Percentiles rank a stretch among this genome's conserved stretches.
These are phyloP conservation scores for Drosophila bunnanda DNA, from an alignment of 2,888 invertebrate species.

Conservation along the genomic window DNA sequence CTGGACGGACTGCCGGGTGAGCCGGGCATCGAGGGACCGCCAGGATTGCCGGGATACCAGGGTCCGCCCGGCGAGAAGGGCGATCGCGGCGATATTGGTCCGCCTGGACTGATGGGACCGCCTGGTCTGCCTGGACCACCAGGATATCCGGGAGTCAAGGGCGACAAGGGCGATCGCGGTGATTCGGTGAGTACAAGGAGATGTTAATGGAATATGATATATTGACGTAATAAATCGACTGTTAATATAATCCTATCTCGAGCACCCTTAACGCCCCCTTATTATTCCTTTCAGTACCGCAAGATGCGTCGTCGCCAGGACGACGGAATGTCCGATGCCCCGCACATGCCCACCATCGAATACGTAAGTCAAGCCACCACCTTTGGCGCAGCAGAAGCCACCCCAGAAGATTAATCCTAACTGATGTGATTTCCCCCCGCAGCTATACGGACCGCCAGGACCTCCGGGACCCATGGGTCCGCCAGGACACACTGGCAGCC, in stretches of 20 bases:
- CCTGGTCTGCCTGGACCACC: conserved; percentile 93
- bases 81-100: conserved; percentile 92
- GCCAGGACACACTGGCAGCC: conserved; percentile 86
- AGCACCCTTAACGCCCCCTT: conserved; percentile 43
- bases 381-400: conserved; percentile 60
- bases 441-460: conserved; percentile 88
- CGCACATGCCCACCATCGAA: conserved; percentile 84
- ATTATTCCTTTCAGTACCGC: conserved; percentile 82
- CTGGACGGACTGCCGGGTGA: conserved; percentile 91
- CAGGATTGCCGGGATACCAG: conserved; percentile 90
- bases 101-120: conserved; percentile 97
- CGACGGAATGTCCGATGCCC: conserved; percentile 85
- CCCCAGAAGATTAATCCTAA: not conserved
- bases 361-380: conserved; percentile 83
- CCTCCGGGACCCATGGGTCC: conserved; percentile 89
- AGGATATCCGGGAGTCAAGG: conserved; percentile 95
- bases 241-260: not conserved
- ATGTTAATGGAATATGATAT: too few species aligned
- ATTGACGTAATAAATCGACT: not conserved
- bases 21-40: conserved; percentile 94
- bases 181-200: conserved; percentile 95
- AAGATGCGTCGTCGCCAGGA: conserved; percentile 85
- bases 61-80: conserved; percentile 96
- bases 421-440: conserved; percentile 2
- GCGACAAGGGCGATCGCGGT: conserved; percentile 96